These are phyloP conservation scores for Ailurus styani DNA, from an alignment of 2,113 vertebrate genomes.

Conservation along the genomic window DNA sequence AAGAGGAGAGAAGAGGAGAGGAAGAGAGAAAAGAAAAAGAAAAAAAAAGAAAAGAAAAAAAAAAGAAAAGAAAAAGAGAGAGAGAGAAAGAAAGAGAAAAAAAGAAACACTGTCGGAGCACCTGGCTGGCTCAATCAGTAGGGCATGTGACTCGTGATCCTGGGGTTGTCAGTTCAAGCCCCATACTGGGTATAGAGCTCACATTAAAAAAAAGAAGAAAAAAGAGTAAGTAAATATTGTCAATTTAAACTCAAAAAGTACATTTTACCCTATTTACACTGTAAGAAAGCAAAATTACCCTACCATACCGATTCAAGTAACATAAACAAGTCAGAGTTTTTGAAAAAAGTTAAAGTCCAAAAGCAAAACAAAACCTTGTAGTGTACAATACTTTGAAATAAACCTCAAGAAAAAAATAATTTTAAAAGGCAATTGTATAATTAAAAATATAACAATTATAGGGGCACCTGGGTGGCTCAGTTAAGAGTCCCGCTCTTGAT, in stretches of 20 bases:
- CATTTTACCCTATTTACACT: not conserved
- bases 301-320: not conserved
- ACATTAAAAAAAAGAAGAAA: not conserved
- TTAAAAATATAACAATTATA: not conserved
- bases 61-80: not conserved
- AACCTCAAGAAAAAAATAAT: not conserved
- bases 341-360: constrained; percentile 1
- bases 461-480: not conserved
- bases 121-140: not conserved
- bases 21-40: not conserved
- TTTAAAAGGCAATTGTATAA: not conserved
- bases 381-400: not conserved
- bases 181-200: not conserved
- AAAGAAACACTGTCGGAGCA: not conserved
- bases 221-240: not conserved
- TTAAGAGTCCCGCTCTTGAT: not conserved
- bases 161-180: not conserved
- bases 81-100: not conserved
- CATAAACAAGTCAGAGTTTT: not conserved
- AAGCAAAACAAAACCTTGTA: not conserved
- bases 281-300: not conserved
- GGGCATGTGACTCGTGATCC: not conserved
- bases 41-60: not conserved
- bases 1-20: not conserved
- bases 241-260: not conserved